Evolutionary conservation across 2,888 invertebrate genomes (phyloP), one percentile per base, ranked within the genome.

Genomic region (Drosophila cognata): DNA sequence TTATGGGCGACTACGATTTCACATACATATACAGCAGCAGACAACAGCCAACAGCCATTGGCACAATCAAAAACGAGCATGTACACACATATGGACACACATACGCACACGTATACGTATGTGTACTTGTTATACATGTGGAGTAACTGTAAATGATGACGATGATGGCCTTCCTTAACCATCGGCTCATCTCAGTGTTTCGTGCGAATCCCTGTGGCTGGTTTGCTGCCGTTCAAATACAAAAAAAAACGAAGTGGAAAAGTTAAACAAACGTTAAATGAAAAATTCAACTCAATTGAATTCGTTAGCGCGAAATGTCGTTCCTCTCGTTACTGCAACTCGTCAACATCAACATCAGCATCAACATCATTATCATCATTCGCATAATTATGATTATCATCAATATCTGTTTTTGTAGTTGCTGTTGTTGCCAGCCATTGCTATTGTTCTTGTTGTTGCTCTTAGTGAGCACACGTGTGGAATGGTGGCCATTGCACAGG

Each of bases 211-310:
- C 77, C 89, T 77, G 77, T 56, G 67, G 77, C 79, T 66, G 69
- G 64, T 36, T 59, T 50, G 52, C 28, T 61, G 73, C 63, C 60
- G 67, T 67, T 50, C 18, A 77, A 71, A 75, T 59, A 82, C 71
- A 75, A 16, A 51, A 28, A 28, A 18, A 18, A 33, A 71, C 76
- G 18, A 28, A 41, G 29, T 1, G 25, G 31, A 57, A 79, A 79
- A 81, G 90, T 89, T 82, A 91, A 82, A 77, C 81, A 89, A 91
- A 91, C 77, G 86, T 88, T 89, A 91, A 92, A 91, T 88, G 88
- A 91, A 89, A 87, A 89, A 91, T 91, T 91, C 91, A 87, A 77
- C 82, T 91, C 92, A 91, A 92, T 91, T 91, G 92, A 92, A 92
- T 91, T 91, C 92, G 91, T 91, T 92, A 92, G 88, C 89, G 82